Evolutionary conservation across 2,113 vertebrate genomes (phyloP), one percentile per base, ranked within the genome.

Genomic region (Corynorhinus townsendii): DNA sequence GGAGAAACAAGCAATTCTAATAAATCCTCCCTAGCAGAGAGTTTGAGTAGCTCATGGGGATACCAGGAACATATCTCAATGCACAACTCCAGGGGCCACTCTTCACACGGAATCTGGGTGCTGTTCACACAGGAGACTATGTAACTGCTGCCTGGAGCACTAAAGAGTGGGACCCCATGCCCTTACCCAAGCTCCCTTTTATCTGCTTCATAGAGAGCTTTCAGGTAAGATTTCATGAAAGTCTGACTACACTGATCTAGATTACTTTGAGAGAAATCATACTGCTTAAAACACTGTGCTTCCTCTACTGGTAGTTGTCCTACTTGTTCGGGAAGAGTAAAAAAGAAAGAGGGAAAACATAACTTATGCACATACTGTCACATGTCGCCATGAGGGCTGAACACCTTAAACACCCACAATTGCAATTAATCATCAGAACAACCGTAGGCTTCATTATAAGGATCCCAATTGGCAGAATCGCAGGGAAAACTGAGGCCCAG

Each of bases 311-410:
- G 40, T 24, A 2, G 5, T 28, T 84, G 93, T 52, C 30, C 28
- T 54, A 20, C 72, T 68, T 72, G 59, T 72, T 92, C 47, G 69
- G 30, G 17, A 92, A 40, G 71, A 95, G 68, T 4, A 93, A 86
- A 56, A 47, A 68, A 26, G 40, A 77, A 73, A 89, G 10, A 68
- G 49, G 30, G 17, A 71, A 87, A 71, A 47, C 22, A 52, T 12
- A 47, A 9, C 19, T 1, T 28, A 5, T 33, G 19, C 17, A 2
- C 3, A 14, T 28, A 3, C 3, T 7, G 26, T 17, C 45, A 47
- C 16, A 76, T 3, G 33, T 54, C 0, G 1, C 7, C 19, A 5
- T 20, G 66, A 45, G 4, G 33, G 26, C 72, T 40, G 24, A 90
- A 43, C 1, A 3, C 71, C 69, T 76, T 15, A 66, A 38, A 33